Base-by-base conservation (phyloP, 2,888 invertebrate species). In the Xestia ashworthii region DNA sequence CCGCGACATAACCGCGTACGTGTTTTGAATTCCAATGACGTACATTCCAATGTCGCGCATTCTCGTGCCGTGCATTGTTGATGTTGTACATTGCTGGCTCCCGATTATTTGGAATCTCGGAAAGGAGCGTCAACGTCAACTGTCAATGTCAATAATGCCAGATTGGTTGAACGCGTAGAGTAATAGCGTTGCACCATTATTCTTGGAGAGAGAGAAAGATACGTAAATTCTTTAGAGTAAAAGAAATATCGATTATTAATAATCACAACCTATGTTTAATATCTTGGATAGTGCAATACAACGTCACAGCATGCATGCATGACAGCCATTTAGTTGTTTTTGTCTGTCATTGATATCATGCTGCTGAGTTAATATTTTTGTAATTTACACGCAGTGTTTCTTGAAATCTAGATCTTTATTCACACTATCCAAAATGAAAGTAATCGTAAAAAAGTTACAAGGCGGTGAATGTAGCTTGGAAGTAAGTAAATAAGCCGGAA, bases 361-460 rank as follows among this genome's bases (percentile, higher is more conserved):
- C 87, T 88, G 73, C 48, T 79, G 80, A 87, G 79, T 78, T 87
- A 88, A 76, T 82, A 87, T 89, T 89, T 86, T 89, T 86, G 78
- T 84, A 81, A 82, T 82, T 82, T 71, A 81, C 76, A 80, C 71
- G 66, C 74, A 74, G 71, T 81, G 82, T 88, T 80, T 76, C 78
- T 72, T 67, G 71, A 78, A 82, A 84, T 78, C 80, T 68, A 79
- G 68, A 74, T 74, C 62, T 75, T 64, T 85, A 87, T 65, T 82
- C 67, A 55, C 48, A 82, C 70, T 66, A 74, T 70, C 77, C 80
- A 95, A 89, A 90, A 98, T 98, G 98, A 98, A 98, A 96, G 95
- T 98, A 83, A 97, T 96, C 88, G 97, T 98, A 73, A 98, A 98
- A 96, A 97, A 98, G 89, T 94, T 98, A 62, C 97, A 98, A 93